phyloP scores from a whole-genome alignment of 2,888 invertebrate genomes.

The Serripes groenlandicus region DNA sequence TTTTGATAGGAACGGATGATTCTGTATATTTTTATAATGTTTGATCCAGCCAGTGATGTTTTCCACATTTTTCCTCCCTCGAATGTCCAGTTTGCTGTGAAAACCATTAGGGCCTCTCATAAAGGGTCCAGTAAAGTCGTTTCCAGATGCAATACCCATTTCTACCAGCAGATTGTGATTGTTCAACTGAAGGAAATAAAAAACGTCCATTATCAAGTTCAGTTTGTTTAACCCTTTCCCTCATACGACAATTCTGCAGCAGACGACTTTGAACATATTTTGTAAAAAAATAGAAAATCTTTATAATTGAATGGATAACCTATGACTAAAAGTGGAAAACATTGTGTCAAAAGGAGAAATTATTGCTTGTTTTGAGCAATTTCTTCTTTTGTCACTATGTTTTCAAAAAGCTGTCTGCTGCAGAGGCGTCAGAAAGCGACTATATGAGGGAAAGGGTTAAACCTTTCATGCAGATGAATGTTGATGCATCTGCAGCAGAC shows the following conservation, averaged over 20 bases:
- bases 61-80: slow-evolving; percentile 65
- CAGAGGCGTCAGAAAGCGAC: no score
- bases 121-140: slow-evolving; percentile 82
- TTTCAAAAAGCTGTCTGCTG: neutral
- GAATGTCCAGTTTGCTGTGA: slow-evolving; percentile 68
- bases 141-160: slow-evolving; percentile 82
- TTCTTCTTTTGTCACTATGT: neutral
- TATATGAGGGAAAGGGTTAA: no score
- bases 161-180: slow-evolving; percentile 76
- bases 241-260: no score
- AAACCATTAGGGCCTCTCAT: slow-evolving; percentile 59
- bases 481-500: neutral
- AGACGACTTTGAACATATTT: no score
- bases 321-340: no score
- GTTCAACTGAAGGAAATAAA: slow-evolving; percentile 59
- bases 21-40: slow-evolving; percentile 76
- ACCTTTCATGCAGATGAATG: neutral
- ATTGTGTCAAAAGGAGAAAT: neutral
- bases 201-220: neutral
- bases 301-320: no score
- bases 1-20: slow-evolving; percentile 70
- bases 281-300: no score
- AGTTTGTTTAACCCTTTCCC: neutral
- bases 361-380: neutral
- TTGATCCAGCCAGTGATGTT: slow-evolving; percentile 77